Percentiles rank a stretch among this genome's conserved stretches.
phyloP scores from a whole-genome alignment of 1,140 invertebrate species.

The Dermatophagoides farinae region DNA sequence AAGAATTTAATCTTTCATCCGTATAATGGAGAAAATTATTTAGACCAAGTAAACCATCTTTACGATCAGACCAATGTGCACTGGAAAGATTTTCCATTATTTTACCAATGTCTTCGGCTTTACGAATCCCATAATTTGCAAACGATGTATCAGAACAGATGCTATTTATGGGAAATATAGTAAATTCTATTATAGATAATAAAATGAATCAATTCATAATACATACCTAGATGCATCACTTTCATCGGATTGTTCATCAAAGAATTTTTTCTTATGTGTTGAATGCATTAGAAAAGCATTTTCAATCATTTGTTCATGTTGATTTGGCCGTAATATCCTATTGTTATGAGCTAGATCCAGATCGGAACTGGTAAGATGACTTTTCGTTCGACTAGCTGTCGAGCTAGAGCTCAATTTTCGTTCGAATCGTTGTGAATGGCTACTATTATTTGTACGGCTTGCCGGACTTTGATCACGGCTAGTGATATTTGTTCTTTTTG shows the following conservation, averaged over 20 bases:
- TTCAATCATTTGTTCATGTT: constrained; percentile 12
- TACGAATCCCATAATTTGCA: constrained; percentile 13
- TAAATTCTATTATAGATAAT: neutral
- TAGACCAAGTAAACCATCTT: constrained; percentile 67
- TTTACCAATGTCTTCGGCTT: constrained; percentile 53
- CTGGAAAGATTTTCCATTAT: constrained; percentile 67
- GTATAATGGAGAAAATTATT: constrained; percentile 44
- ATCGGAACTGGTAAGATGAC: neutral
- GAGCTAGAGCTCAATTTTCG: constrained; percentile 9
- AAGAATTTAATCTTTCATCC: constrained; percentile 41
- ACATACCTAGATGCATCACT: constrained; percentile 81
- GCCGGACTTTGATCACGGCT: constrained; percentile 27
- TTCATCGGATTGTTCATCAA: constrained; percentile 59
- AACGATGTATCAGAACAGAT: constrained; percentile 10
- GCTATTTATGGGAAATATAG: neutral
- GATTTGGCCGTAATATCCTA: neutral
- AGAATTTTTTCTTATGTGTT: neutral
- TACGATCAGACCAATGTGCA: constrained; percentile 71
- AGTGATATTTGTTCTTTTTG: constrained; percentile 17
- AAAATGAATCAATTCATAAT: constrained; percentile 6
- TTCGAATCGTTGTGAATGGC: constrained; percentile 5
- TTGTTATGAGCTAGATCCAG: neutral
- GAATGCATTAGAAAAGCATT: constrained; percentile 16
- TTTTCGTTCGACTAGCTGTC: neutral
- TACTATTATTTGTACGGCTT: too few species aligned